phyloP scores from a whole-genome alignment of 1,140 invertebrate genomes.

The Rhyacophila brunnea region DNA sequence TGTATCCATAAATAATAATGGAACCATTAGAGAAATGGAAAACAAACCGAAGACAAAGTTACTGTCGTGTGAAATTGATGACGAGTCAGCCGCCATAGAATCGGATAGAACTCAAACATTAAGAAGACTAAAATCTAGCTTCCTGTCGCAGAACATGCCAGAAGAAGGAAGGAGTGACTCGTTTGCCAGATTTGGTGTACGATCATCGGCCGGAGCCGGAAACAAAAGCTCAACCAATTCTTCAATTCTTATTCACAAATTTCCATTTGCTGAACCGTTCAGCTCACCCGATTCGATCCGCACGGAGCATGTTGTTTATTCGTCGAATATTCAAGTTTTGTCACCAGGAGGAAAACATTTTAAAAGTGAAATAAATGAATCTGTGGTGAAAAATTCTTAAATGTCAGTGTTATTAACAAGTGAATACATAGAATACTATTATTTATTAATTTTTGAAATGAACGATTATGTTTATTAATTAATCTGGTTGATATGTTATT shows the following conservation, averaged over 20 bases:
- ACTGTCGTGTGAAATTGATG: no score
- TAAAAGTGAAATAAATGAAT: no score
- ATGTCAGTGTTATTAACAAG: no score
- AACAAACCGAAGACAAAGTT: not conserved
- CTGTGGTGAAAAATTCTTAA: no score
- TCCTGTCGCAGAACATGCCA: slow-evolving; percentile 2
- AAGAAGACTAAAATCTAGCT: slow-evolving; percentile 12
- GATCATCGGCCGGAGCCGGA: slow-evolving; percentile 37
- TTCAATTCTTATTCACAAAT: slow-evolving; percentile 42
- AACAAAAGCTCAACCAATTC: slow-evolving; percentile 6
- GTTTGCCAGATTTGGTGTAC: slow-evolving; percentile 43
- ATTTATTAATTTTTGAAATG: no score
- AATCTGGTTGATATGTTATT: no score
- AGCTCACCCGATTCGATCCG: slow-evolving; percentile 38
- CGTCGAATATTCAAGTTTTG: slow-evolving; percentile 1
- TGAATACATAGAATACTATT: no score
- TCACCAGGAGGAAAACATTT: not conserved
- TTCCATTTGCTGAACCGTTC: slow-evolving; percentile 51
- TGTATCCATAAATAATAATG: no score
- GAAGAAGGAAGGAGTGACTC: slow-evolving; percentile 30
- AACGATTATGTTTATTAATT: no score
- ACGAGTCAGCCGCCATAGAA: no score
- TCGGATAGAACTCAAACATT: slow-evolving; percentile 8
- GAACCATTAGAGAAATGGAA: not conserved
- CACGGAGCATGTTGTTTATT: slow-evolving; percentile 16